Evolutionary conservation across 2,113 vertebrate species (phyloP), one percentile per base, ranked within the genome.

Genomic region (Zosterops lateralis): DNA sequence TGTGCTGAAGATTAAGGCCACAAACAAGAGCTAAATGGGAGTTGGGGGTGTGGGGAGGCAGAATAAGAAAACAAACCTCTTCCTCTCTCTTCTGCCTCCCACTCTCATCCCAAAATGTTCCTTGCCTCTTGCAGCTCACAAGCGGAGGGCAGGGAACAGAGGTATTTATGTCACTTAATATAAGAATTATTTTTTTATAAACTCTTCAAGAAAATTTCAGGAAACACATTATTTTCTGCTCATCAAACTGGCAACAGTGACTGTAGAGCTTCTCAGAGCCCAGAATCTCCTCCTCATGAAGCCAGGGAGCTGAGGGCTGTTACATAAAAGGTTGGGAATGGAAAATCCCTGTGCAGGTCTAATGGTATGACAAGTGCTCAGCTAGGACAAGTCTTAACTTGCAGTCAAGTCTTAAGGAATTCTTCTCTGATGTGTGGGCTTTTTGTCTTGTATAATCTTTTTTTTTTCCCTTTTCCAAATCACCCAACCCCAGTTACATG

Each of bases 371-470:
- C 91, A 96, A 97, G 95, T 96, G 93, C 95, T 97, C 93, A 93
- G 94, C 95, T 97, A 64, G 31, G 92, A 96, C 95, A 96, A 97
- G 93, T 96, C 96, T 96, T 96, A 95, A 97, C 95, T 97, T 76
- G 67, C 73, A 96, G 79, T 95, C 94, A 88, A 92, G 97, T 98
- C 97, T 98, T 97, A 97, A 92, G 66, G 90, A 95, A 57, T 94
- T 95, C 62, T 91, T 91, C 89, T 94, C 86, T 95, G 70, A 96
- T 82, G 61, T 83, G 68, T 93, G 88, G 44, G 94, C 93, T 26
- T 89, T 93, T 93, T 94, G 93, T 95, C 78, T 91, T 93, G 84
- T 90, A 28, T 96, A 84, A 94, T 95, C 5, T 62, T 80, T 70
- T 87, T 66, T 57, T 65, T 12, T 1, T 4, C 24, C 48, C 42